phyloP scores from a whole-genome alignment of 2,888 invertebrate species.

The Spilosoma lubricipeda region DNA sequence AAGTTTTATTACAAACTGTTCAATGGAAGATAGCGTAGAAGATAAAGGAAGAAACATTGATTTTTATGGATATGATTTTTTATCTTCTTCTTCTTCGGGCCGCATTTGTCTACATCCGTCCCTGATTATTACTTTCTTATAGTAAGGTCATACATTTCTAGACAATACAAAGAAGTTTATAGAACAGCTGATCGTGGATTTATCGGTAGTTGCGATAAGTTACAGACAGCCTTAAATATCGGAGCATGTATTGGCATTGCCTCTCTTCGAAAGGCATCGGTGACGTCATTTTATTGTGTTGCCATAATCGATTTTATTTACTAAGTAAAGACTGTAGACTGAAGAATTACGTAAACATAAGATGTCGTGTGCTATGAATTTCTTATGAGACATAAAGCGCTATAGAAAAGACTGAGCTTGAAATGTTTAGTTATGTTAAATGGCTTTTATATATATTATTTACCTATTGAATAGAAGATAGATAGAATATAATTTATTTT shows the following conservation, averaged over 20 bases:
- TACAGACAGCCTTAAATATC: neutral
- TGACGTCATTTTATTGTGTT: neutral
- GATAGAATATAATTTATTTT: no score
- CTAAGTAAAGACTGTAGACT: slow-evolving; percentile 6
- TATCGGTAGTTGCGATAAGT: neutral
- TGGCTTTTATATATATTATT: neutral
- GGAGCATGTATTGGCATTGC: neutral
- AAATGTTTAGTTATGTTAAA: neutral
- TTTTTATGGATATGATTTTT: neutral
- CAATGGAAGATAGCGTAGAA: no score
- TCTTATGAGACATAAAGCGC: neutral
- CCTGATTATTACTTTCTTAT: neutral
- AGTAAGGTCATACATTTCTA: neutral
- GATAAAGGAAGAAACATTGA: no score
- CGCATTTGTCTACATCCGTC: neutral
- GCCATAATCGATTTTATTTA: slow-evolving; percentile 9
- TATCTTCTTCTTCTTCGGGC: no score
- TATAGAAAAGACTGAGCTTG: neutral
- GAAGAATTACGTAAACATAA: slow-evolving; percentile 13
- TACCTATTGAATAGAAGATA: neutral
- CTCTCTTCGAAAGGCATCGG: neutral
- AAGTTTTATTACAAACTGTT: no score
- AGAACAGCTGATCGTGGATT: neutral
- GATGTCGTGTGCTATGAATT: slow-evolving; percentile 1
- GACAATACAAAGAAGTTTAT: neutral